Percentiles rank a stretch among this genome's conserved stretches.
Evolutionary conservation across 2,888 invertebrate species (phyloP).

Genomic region (Lacanobia oleracea): DNA sequence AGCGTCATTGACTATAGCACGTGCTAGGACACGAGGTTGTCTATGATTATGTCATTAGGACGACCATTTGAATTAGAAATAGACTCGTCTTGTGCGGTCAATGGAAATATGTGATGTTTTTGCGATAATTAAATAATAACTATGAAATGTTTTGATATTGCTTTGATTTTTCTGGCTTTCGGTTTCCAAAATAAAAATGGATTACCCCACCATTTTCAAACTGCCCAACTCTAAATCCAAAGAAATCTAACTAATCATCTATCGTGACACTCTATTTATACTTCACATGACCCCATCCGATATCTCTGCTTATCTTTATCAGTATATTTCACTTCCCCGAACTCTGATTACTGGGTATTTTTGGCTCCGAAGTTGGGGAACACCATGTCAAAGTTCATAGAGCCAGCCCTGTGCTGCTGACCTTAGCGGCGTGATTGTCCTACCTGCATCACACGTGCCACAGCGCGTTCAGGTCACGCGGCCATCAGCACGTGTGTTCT

Average conservation of each 20-base stretch:
- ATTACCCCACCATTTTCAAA: not conserved
- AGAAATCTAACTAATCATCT: constrained; percentile 27
- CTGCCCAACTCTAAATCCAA: constrained; percentile 20
- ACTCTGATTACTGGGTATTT: constrained; percentile 24
- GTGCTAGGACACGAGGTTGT: constrained; percentile 57
- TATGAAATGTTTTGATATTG: constrained; percentile 2
- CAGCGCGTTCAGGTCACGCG: constrained; percentile 81
- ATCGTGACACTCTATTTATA: constrained; percentile 23
- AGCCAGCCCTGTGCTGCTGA: constrained; percentile 64
- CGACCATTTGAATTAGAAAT: constrained; percentile 55
- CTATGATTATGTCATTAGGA: constrained; percentile 62
- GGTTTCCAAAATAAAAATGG: not conserved
- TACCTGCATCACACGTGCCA: constrained; percentile 77
- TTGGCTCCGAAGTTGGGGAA: not conserved
- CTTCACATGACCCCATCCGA: constrained; percentile 16
- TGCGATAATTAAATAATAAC: constrained; percentile 3
- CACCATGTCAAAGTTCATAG: constrained; percentile 55
- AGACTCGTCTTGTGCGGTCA: constrained; percentile 39
- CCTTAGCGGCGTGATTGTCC: constrained; percentile 76
- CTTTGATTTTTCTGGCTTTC: not conserved
- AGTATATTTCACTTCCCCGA: constrained; percentile 51
- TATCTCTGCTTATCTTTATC: constrained; percentile 43
- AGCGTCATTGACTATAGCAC: constrained; percentile 54
- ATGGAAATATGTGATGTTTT: constrained; percentile 22
- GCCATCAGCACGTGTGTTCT: constrained; percentile 83